Conservation (phyloP, 1,140 invertebrate species). For the Dreissena polymorpha region DNA sequence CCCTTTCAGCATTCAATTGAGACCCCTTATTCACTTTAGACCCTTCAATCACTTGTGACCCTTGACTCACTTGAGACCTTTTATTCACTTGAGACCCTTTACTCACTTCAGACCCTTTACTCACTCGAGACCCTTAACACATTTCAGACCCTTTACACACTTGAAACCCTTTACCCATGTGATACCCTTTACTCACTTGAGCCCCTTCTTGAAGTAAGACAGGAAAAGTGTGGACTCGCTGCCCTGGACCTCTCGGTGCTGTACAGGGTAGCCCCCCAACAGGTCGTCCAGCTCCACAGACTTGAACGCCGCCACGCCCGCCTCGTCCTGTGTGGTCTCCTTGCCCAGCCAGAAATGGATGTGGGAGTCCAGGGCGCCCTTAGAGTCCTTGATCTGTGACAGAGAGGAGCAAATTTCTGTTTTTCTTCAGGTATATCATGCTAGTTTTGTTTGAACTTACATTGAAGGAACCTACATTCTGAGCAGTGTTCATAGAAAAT, state of each 20-base stretch:
- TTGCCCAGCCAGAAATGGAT: slow-evolving; percentile 96
- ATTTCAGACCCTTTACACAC: too few relatives aligned
- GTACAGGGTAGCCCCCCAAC: slow-evolving; percentile 90
- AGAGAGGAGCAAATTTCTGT: neutral
- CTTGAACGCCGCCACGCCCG: slow-evolving; percentile 84
- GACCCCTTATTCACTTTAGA: too few relatives aligned
- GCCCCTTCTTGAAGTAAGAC: slow-evolving; percentile 88
- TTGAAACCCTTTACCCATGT: too few relatives aligned
- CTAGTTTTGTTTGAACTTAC: neutral
- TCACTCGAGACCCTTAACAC: too few relatives aligned
- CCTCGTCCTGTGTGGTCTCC: slow-evolving; percentile 88
- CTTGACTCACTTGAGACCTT: too few relatives aligned
- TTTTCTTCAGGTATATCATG: neutral
- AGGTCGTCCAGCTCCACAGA: slow-evolving; percentile 85
- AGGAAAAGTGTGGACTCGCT: slow-evolving; percentile 91
- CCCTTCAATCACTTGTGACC: too few relatives aligned
- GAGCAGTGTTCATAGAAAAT: neutral
- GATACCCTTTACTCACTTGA: slow-evolving; percentile 74
- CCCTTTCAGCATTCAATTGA: too few relatives aligned
- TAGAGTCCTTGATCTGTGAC: slow-evolving; percentile 71
- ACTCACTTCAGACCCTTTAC: too few relatives aligned
- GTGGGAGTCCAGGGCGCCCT: slow-evolving; percentile 86
- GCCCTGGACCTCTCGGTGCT: slow-evolving; percentile 92
- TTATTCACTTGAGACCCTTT: too few relatives aligned
- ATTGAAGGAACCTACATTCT: neutral